Conservation (phyloP, 2,797 vertebrate genomes). For the Agapornis canus region DNA sequence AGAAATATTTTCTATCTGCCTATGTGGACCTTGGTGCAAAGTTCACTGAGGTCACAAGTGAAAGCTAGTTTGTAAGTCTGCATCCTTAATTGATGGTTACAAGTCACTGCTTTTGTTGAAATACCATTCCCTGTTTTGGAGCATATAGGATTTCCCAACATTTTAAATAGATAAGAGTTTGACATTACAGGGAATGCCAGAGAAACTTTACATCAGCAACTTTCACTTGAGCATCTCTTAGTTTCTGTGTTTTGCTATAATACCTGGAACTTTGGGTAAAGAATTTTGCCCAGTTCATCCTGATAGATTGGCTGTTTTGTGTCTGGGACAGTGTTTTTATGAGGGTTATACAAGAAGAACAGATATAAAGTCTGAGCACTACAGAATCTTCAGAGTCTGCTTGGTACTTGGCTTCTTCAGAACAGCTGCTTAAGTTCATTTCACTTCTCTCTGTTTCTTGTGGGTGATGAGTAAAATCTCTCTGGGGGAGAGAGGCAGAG, state of each 20-base stretch:
- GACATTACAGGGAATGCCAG: background rate
- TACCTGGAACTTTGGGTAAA: background rate
- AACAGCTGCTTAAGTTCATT: conserved; percentile 54
- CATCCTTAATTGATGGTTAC: background rate
- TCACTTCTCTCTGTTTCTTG: conserved; percentile 54
- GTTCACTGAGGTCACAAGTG: background rate
- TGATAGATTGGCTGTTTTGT: background rate
- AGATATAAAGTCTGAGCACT: background rate
- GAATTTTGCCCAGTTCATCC: background rate
- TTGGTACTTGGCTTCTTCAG: background rate
- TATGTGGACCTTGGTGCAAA: background rate
- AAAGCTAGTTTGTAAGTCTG: background rate
- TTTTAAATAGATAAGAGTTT: background rate
- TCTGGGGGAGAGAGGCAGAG: conserved; percentile 8
- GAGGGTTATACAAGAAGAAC: background rate
- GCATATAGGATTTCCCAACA: background rate
- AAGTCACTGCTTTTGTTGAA: background rate
- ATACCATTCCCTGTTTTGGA: background rate
- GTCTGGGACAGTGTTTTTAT: background rate
- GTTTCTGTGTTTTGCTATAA: background rate
- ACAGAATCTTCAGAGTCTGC: background rate
- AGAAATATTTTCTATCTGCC: background rate
- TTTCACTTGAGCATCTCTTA: background rate
- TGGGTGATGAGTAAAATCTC: conserved; percentile 57
- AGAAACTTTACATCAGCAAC: background rate